Evolutionary conservation across 1,140 invertebrate genomes (phyloP), one percentile per base, ranked within the genome.

Genomic region (Hyphantria cunea): DNA sequence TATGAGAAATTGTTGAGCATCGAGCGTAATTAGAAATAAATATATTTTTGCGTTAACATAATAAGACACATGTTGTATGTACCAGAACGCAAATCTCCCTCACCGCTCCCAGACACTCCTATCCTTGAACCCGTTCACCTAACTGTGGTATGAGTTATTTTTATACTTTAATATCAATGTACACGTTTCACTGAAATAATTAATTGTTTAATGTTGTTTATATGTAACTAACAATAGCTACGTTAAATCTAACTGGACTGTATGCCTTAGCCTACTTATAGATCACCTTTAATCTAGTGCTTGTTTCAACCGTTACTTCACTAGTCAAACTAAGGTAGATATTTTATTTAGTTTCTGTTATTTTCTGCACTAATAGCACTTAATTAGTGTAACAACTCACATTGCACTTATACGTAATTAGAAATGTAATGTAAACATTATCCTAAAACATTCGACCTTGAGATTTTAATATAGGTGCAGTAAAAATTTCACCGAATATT

Each of bases 91-190:
- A 42, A 51, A 47, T 15, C 25, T 51, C 34, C 17, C 17, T 45
- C 48, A 6, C 13, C 45, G 13, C 10, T 50, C 48, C 56, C 37
- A 13, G 48, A 50, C 34, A 33, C 11, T 47, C 56, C 25, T 31
- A 51, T 51, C 56, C 56, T 34, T 60, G 48, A 3, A 42, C 37
- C 48, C 56, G 17, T 34, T 51, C 56, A 50, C 34, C 55, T 58
- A 58, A 48, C 17, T 60, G 41, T 51, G 56, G 56, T 60, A 51
- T 51, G 56, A 60, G 33, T 48, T 51, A 31, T 50, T 60, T 54
- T 45, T 42, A 47, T 12, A 39, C 39, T 31, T 45, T 15, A 37
- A 13, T 32, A 51, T 51, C 42, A 60, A 51, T 25, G 6, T 31
- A 37, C 37, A 25, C 48, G 42, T 47, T 48, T 50, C 25, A 44